Evolutionary conservation across 2,888 invertebrate genomes (phyloP).

Genomic region (Drosophila parthenogenetica): DNA sequence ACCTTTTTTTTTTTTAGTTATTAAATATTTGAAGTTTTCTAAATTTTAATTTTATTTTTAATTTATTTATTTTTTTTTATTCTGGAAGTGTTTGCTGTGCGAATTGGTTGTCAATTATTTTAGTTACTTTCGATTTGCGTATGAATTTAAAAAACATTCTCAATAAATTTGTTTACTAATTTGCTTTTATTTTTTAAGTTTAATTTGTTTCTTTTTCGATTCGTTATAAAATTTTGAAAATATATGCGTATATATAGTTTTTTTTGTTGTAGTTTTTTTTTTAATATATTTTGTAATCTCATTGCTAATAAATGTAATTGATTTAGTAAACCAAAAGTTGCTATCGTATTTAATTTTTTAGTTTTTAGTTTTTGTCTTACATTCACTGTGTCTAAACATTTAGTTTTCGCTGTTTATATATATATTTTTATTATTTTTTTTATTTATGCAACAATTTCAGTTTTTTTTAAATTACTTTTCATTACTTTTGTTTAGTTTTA

Average conservation of each 20-base stretch:
- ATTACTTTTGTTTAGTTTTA: constrained; percentile 63
- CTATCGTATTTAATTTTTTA: constrained; percentile 33
- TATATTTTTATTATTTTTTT: constrained; percentile 37
- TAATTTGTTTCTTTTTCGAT: constrained; percentile 32
- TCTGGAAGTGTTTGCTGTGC: constrained; percentile 83
- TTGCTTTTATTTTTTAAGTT: constrained; percentile 26
- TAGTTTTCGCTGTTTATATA: constrained; percentile 34
- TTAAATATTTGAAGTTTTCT: constrained; percentile 34
- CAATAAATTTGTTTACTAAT: constrained; percentile 72
- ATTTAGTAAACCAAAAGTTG: constrained; percentile 70
- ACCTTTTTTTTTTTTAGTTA: constrained; percentile 13
- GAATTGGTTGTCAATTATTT: constrained; percentile 76
- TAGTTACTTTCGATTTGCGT: constrained; percentile 55
- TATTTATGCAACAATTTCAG: constrained; percentile 54
- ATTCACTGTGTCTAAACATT: constrained; percentile 66
- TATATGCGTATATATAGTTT: constrained; percentile 66
- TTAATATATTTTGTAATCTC: constrained; percentile 51
- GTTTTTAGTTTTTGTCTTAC: constrained; percentile 23
- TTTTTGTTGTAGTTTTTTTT: constrained; percentile 32
- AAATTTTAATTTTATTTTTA: constrained; percentile 14
- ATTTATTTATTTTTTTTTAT: constrained; percentile 52
- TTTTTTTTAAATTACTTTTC: no score
- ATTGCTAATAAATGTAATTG: constrained; percentile 75
- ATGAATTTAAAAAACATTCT: constrained; percentile 75
- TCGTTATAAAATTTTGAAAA: constrained; percentile 78